Evolutionary conservation across 2,113 vertebrate species (phyloP), one percentile per base, ranked within the genome.

Genomic region (Sterna hirundo): DNA sequence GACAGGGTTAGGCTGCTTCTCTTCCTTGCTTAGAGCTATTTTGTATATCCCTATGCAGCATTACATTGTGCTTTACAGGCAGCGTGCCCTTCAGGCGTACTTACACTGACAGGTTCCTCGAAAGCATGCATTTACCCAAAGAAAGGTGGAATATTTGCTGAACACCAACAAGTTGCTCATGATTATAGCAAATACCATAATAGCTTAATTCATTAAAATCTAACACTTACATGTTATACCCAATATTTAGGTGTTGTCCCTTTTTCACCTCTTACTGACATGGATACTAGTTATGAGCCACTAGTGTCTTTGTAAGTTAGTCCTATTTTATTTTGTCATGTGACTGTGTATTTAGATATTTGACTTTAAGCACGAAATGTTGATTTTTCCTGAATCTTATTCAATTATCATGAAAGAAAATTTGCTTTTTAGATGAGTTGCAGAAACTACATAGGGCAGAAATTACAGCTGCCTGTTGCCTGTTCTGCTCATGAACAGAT

Each of bases 351-450:
- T 69, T 82, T 80, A 83, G 25, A n/a, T 74, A 17, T 19, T 55
- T 71, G 70, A 29, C 14, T 61, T n/a, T 34, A 83, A 66, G 54
- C 21, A 49, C 6, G 3, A 47, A 86, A 46, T 3, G 27, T 9
- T 15, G 11, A n/a, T 70, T 83, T 78, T 90, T 68, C 32, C 26
- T 90, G 44, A 71, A 46, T 95, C 29, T 75, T 87, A 60, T 54
- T 71, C 26, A 66, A 16, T 92, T 57, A 64, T 44, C 34, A 44
- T 89, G 10, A 88, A 71, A 88, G 8, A 72, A 95, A 94, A n/a
- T 46, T 85, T 97, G 36, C n/a, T 91, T 97, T 96, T 95, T 46
- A 99, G 99, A 98, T 99, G 77, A 98, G 95, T 26, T 98, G 98
- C 96, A 98, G 98, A 95, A 99, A 98, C 94, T 99, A 99, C 80